These are phyloP conservation scores for Catamblyrhynchus diadema DNA, from an alignment of 2,797 vertebrate species.

Conservation along the genomic window DNA sequence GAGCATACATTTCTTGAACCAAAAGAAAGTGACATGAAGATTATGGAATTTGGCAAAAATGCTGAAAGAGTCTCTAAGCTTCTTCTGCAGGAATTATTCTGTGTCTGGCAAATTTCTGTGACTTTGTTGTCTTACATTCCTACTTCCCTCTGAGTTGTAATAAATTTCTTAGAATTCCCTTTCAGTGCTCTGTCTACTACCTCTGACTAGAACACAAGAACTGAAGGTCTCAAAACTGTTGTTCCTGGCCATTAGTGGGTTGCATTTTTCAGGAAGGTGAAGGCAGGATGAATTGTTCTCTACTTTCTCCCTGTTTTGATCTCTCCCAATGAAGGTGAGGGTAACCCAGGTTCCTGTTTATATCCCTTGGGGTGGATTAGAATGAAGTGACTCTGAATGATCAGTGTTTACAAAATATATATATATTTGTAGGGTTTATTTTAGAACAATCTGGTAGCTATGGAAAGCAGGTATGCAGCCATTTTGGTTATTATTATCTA, in stretches of 20 bases:
- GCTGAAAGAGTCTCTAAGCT: background rate
- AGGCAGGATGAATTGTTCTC: background rate
- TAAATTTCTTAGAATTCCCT: background rate
- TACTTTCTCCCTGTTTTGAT: background rate
- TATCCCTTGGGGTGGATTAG: background rate
- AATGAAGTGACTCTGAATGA: background rate
- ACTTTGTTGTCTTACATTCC: background rate
- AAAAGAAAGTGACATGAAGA: background rate
- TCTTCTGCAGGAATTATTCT: background rate
- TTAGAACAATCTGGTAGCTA: background rate
- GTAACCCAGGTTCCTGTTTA: background rate
- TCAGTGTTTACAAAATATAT: background rate
- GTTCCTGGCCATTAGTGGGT: background rate
- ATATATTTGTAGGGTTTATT: too few relatives aligned
- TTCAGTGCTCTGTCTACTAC: background rate
- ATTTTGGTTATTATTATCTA: background rate
- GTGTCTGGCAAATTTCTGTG: background rate
- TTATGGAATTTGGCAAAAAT: background rate
- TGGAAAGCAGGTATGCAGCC: background rate
- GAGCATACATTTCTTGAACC: background rate
- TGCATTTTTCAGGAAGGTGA: background rate
- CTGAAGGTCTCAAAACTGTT: background rate
- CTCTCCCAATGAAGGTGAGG: fast-evolving
- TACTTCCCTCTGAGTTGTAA: background rate
- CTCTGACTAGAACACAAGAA: background rate